A percentile compares a stretch with the other conserved stretches of the same genome.
Conservation (phyloP, 1,140 invertebrate species). For the Cotesia glomerata region DNA sequence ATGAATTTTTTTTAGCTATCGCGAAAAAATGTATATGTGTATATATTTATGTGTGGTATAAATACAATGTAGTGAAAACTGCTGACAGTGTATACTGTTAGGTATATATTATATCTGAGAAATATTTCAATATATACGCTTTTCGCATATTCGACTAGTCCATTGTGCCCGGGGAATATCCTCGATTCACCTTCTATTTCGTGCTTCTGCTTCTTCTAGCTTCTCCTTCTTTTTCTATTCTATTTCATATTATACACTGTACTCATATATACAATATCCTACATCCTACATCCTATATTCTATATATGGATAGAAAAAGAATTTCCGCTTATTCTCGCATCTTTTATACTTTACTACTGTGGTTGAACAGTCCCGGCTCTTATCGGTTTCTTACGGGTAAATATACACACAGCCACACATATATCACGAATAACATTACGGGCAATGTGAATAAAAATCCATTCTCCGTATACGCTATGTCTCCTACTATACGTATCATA, state of each 20-base stretch:
- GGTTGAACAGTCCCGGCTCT: conserved; percentile 18
- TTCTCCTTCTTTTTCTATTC: neutral
- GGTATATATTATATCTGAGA: neutral
- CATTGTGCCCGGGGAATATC: conserved; percentile 24
- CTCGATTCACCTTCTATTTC: conserved; percentile 6
- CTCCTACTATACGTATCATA: neutral
- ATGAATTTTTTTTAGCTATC: no score
- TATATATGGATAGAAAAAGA: neutral
- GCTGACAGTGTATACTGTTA: conserved; percentile 14
- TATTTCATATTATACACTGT: neutral
- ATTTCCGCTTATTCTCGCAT: conserved; percentile 9
- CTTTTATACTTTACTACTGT: conserved; percentile 5
- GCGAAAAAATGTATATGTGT: neutral
- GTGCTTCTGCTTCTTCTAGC: neutral
- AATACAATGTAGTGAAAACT: conserved; percentile 21
- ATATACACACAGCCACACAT: neutral
- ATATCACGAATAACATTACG: conserved; percentile 1
- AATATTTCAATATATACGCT: conserved; percentile 30
- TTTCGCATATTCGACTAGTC: conserved; percentile 26
- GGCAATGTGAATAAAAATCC: neutral
- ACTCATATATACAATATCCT: neutral
- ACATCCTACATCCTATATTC: neutral
- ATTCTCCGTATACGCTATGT: neutral
- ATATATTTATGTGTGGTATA: neutral
- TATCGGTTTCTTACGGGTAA: conserved; percentile 14